Evolutionary conservation across 92 coral and sea anemone genomes (phyloP).

Genomic region (Desmophyllum pertusum): DNA sequence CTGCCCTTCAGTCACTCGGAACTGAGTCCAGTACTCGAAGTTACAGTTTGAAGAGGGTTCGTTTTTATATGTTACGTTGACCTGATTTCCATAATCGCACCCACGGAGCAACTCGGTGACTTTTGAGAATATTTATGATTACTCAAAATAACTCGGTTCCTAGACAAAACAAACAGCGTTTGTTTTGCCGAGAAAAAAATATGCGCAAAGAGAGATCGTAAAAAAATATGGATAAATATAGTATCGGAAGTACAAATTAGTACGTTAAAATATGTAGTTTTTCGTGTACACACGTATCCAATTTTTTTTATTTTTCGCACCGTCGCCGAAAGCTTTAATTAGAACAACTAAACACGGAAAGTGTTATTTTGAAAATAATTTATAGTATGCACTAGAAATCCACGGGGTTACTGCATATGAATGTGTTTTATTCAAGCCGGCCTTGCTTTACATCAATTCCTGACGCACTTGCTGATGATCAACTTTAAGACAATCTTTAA

Average conservation of each 20-base stretch:
- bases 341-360: background rate
- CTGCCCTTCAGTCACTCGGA: too few species aligned
- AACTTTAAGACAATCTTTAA: background rate
- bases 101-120: background rate
- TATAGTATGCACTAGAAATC: background rate
- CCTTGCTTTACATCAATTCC: background rate
- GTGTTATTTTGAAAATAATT: background rate
- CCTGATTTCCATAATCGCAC: background rate
- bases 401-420: background rate
- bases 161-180: constrained; percentile 19
- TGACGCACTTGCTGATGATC: background rate
- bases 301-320: background rate
- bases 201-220: background rate
- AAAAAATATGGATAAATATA: constrained; percentile 1
- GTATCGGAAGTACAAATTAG: background rate
- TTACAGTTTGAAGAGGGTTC: background rate
- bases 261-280: background rate
- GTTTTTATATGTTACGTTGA: background rate
- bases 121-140: background rate
- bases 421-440: background rate
- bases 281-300: background rate
- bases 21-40: too few species aligned
- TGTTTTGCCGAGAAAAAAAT: constrained; percentile 1
- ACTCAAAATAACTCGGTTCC: background rate
- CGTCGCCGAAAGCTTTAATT: constrained; percentile 4